Conservation (phyloP, 2,888 invertebrate species). For the Tromatobia lineatoria region DNA sequence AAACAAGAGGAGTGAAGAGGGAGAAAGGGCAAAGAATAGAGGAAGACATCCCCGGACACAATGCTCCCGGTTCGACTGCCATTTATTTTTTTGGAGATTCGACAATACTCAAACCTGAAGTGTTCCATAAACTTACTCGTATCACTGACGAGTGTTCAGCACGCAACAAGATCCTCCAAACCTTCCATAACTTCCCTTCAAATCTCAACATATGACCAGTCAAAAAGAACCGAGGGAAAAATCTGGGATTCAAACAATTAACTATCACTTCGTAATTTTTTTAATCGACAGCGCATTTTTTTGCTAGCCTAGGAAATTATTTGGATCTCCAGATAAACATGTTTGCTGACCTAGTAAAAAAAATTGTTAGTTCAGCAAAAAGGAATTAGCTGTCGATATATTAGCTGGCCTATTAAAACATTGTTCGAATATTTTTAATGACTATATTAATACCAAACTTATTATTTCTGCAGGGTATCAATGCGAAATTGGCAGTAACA, state of each 20-base stretch:
- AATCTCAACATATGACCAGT: neutral
- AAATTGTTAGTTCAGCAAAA: too few species aligned
- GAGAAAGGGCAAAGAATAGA: neutral
- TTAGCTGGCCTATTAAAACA: too few species aligned
- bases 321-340: too few species aligned
- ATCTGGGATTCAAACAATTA: neutral
- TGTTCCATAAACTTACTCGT: conserved; percentile 6
- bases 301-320: too few species aligned
- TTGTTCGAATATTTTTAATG: neutral
- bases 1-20: conserved; percentile 1
- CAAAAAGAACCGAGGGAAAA: neutral
- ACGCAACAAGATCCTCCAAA: neutral
- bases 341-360: too few species aligned
- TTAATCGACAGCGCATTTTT: too few species aligned
- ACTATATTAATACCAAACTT: neutral
- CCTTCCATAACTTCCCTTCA: neutral
- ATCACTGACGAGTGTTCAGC: conserved; percentile 7
- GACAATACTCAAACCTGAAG: conserved; percentile 35
- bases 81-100: conserved; percentile 38
- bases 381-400: too few species aligned
- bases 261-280: too few species aligned
- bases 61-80: conserved; percentile 5
- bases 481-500: neutral
- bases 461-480: neutral
- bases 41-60: conserved; percentile 11